Evolutionary conservation across 1,140 invertebrate species (phyloP), one percentile per base, ranked within the genome.

Genomic region (Laupala kohalensis): DNA sequence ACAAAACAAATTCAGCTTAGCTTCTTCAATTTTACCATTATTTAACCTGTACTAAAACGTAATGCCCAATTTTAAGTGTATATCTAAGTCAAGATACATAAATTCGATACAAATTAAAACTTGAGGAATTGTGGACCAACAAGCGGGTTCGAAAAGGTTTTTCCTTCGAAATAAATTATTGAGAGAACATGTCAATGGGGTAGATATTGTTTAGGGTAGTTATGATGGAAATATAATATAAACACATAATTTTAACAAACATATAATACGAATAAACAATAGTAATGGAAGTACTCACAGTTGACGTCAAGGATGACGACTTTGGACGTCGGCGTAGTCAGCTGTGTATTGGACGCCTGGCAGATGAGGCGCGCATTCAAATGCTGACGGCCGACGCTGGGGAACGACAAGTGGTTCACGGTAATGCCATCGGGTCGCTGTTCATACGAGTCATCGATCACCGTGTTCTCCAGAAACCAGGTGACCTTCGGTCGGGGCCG

Each of bases 291-390:
- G 64, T 53, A 72, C 93, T 93, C 83, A 95, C 93, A 84, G 81
- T 94, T 93, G 74, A 95, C 86, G 79, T 95, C 90, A 76, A 95
- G 83, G 69, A 92, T 89, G 73, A 93, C 87, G 28, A 89, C 84
- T 78, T 88, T 89, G 64, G 87, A 87, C 72, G 88, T 84, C 0
- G 93, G 91, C 25, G 85, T 84, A 6, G 88, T 88, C 72, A 94
- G 80, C 80, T 93, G 93, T 27, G 92, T 94, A 80, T 95, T 95
- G 78, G 88, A 89, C 9, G 92, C 92, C 78, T 93, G 90, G 80
- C 92, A 94, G 72, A 91, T 87, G 71, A 94, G 87, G 74, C 89
- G 82, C 37, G 89, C 85, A 75, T 92, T 89, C 37, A 93, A 84
- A 81, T 94, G 90, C 78, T 92, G 88, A 19, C 91, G 80, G 5